Percentiles rank a stretch among this genome's conserved stretches.
Conservation (phyloP, 2,888 invertebrate genomes). For the Oscheius sp. region DNA sequence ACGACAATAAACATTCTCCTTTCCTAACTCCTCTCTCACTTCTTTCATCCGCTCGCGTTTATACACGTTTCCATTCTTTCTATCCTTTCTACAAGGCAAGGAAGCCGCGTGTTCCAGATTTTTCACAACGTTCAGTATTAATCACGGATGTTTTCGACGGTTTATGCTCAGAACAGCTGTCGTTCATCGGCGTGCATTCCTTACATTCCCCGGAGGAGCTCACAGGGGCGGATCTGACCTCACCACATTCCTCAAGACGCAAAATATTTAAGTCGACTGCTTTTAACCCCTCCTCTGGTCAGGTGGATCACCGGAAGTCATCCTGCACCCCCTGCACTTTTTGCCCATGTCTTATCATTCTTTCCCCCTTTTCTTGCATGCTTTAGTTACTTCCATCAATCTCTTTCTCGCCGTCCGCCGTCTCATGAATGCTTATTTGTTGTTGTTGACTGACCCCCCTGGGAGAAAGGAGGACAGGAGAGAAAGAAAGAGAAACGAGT, state of each 20-base stretch:
- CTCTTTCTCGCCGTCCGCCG: neutral
- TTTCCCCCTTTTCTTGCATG: neutral
- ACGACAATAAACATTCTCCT: neutral
- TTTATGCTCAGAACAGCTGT: constrained; percentile 27
- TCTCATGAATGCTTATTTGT: constrained; percentile 18
- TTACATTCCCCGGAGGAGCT: constrained; percentile 21
- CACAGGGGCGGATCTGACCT: constrained; percentile 27
- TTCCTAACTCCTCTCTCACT: neutral
- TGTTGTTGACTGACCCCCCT: constrained; percentile 20
- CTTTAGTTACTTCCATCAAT: neutral
- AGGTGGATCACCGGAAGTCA: neutral
- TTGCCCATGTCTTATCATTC: neutral
- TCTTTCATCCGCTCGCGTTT: neutral
- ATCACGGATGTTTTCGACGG: constrained; percentile 35
- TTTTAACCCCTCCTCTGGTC: neutral
- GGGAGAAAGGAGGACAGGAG: neutral
- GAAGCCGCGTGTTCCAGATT: constrained; percentile 20
- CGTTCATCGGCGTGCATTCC: constrained; percentile 24
- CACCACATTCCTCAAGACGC: constrained; percentile 22
- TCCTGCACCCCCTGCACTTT: neutral
- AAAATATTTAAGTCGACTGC: constrained; percentile 10
- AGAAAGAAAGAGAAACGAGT: neutral
- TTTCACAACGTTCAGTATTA: constrained; percentile 28
- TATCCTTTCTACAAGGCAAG: neutral
- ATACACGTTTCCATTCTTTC: neutral